These are phyloP conservation scores for Rhagologus leucostigma DNA, from an alignment of 2,113 vertebrate species.

Conservation along the genomic window DNA sequence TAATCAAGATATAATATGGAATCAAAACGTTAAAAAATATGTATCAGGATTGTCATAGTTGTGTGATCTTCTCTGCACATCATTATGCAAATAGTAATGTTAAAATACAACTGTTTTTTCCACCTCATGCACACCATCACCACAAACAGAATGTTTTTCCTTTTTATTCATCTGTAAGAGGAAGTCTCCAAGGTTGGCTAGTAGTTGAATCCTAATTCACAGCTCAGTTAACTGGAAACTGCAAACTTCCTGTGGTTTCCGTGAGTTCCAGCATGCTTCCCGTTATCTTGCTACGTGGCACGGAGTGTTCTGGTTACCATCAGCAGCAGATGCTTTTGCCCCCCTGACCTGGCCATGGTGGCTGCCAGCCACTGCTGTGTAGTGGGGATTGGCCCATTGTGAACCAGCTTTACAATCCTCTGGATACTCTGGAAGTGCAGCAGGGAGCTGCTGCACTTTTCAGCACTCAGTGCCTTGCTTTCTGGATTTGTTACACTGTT, in stretches of 20 bases:
- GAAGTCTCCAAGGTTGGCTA: background rate
- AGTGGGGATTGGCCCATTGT: too few relatives aligned
- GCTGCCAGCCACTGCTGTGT: background rate
- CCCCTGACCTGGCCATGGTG: background rate
- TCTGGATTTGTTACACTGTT: background rate
- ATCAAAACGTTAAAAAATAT: background rate
- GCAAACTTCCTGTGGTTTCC: background rate
- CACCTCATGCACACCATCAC: background rate
- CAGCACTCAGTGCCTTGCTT: background rate
- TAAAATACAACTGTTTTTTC: background rate
- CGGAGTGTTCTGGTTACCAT: background rate
- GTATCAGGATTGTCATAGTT: background rate
- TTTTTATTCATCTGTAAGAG: background rate
- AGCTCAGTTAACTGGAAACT: constrained; percentile 10
- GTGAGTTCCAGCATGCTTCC: background rate
- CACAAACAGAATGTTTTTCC: background rate
- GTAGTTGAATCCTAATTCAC: background rate
- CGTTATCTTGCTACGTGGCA: background rate
- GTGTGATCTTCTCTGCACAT: background rate
- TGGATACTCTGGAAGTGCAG: background rate
- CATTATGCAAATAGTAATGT: background rate
- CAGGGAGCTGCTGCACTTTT: background rate
- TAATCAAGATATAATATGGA: background rate
- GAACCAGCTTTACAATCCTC: background rate
- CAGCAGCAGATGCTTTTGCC: background rate